Conservation (phyloP, 2,888 invertebrate species). For the Exocentrus adspersus region DNA sequence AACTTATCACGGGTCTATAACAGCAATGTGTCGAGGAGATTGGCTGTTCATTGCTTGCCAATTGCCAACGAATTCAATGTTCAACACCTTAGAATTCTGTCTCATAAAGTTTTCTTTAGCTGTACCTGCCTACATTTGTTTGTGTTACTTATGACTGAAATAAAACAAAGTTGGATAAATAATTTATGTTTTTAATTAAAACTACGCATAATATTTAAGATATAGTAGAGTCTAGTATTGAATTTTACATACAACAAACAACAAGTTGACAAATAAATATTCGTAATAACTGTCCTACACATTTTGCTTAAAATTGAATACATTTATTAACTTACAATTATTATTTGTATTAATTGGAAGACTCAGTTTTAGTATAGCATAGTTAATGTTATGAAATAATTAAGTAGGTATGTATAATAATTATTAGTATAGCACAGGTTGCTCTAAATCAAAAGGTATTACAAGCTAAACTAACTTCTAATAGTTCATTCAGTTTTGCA, state of each 20-base stretch:
- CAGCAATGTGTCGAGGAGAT: too few relatives aligned
- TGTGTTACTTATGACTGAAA: conserved; percentile 22
- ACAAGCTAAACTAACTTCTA: conserved; percentile 27
- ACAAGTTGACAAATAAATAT: conserved; percentile 61
- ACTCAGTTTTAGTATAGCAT: conserved; percentile 63
- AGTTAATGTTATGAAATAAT: conserved; percentile 49
- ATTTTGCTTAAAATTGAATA: conserved; percentile 58
- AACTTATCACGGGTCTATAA: too few relatives aligned
- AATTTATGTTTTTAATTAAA: conserved; percentile 57
- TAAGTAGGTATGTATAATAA: conserved; percentile 27
- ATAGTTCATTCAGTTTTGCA: conserved; percentile 18
- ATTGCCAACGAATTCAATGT: too few relatives aligned
- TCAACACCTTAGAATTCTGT: too few relatives aligned
- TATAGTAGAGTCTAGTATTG: conserved; percentile 60
- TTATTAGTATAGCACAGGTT: conserved; percentile 33
- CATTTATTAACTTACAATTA: conserved; percentile 62
- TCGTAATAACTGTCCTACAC: conserved; percentile 58
- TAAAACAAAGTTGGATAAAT: conserved; percentile 37
- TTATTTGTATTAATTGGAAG: conserved; percentile 66
- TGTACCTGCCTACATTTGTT: too few relatives aligned
- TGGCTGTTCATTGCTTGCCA: too few relatives aligned
- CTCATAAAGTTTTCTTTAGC: too few relatives aligned
- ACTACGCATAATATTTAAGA: conserved; percentile 61
- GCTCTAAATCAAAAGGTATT: conserved; percentile 34
- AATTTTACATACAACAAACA: conserved; percentile 62